phyloP scores from a whole-genome alignment of 2,113 vertebrate genomes.

The Gallinago jamesoni region DNA sequence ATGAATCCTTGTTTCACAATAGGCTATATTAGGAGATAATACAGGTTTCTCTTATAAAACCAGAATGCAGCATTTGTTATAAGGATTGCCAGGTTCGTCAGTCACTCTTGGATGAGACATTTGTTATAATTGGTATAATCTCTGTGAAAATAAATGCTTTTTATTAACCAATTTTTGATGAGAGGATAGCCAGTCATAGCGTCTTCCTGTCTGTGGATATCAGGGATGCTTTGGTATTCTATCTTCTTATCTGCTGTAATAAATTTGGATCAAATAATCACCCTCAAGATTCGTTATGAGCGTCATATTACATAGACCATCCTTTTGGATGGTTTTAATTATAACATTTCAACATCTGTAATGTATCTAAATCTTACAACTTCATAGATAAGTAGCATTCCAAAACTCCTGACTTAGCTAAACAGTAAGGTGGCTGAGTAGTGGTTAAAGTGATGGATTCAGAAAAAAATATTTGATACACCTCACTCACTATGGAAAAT shows the following conservation, averaged over 20 bases:
- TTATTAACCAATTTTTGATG: constrained; percentile 43
- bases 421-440: background rate
- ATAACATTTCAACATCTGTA: background rate
- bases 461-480: constrained; percentile 24
- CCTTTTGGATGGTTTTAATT: constrained; percentile 19
- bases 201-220: constrained; percentile 1
- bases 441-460: constrained; percentile 20
- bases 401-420: constrained; percentile 13
- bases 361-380: background rate
- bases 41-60: constrained; percentile 28
- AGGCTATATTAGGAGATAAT: background rate
- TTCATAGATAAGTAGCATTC: background rate
- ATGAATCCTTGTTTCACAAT: constrained; percentile 26
- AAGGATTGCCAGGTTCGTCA: background rate
- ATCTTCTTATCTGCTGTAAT: background rate
- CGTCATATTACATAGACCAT: background rate
- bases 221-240: background rate
- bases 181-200: background rate
- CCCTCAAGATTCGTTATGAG: constrained; percentile 23
- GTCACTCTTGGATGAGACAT: constrained; percentile 13
- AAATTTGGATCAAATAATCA: constrained; percentile 28
- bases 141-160: constrained; percentile 24
- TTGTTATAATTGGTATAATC: constrained; percentile 44
- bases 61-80: constrained; percentile 13
- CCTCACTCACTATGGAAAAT: constrained; percentile 36